A percentile compares a stretch with the other conserved stretches of the same genome.
Conservation (phyloP, 2,113 vertebrate species). For the Phalacrocorax aristotelis region DNA sequence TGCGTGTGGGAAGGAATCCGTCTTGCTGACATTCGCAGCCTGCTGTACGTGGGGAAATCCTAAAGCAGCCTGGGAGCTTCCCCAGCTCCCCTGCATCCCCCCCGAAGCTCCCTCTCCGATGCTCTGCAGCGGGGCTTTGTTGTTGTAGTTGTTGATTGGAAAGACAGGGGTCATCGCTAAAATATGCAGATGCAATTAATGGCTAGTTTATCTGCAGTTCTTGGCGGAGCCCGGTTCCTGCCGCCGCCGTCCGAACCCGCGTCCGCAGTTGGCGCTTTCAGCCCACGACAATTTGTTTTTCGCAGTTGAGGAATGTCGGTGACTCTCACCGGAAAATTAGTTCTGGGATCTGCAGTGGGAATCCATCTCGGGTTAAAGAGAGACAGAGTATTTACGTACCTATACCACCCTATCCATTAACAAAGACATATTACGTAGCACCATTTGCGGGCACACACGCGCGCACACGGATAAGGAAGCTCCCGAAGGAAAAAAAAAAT, state of each 20-base stretch:
- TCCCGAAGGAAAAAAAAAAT: background rate
- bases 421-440: background rate
- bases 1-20: conserved; percentile 28
- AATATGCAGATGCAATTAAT: background rate
- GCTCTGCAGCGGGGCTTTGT: background rate
- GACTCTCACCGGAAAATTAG: conserved; percentile 35
- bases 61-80: conserved; percentile 29
- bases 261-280: background rate
- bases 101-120: background rate
- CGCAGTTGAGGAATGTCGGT: conserved; percentile 7
- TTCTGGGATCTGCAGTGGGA: background rate
- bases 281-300: background rate
- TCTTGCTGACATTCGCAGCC: conserved; percentile 49
- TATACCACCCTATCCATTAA: background rate
- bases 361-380: background rate
- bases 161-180: background rate
- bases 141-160: background rate
- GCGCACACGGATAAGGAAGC: background rate
- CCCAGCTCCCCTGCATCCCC: background rate
- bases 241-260: background rate
- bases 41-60: conserved; percentile 49
- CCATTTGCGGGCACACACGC: background rate
- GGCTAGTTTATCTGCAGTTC: background rate
- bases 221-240: background rate
- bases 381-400: background rate